Conservation (phyloP, 1,140 invertebrate genomes). For the Pachypeltis micranthus region DNA sequence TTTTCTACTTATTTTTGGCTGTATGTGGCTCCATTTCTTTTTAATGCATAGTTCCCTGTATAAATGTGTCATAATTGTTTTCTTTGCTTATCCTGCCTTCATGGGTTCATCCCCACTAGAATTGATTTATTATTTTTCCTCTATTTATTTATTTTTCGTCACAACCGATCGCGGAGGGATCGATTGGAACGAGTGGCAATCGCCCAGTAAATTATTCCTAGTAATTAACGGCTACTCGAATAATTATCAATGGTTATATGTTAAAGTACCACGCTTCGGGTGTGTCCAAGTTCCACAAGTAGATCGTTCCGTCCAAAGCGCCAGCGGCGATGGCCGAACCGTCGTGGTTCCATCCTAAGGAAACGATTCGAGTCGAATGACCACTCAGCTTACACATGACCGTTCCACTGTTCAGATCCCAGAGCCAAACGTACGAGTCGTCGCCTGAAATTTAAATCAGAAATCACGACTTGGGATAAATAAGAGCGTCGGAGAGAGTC, state of each 20-base stretch:
- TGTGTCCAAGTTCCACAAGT: constrained; percentile 44
- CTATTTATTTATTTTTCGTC: neutral
- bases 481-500: no score
- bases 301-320: constrained; percentile 44
- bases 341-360: constrained; percentile 47
- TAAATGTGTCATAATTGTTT: no score
- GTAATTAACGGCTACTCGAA: neutral
- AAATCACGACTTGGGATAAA: no score
- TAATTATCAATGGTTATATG: no score
- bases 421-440: constrained; percentile 50
- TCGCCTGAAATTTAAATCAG: no score
- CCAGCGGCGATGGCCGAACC: constrained; percentile 49
- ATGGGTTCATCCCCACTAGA: no score
- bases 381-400: constrained; percentile 48
- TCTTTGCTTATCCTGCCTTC: no score
- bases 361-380: constrained; percentile 45
- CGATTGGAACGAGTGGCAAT: neutral
- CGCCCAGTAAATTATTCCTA: neutral
- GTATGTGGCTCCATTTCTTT: no score
- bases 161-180: neutral
- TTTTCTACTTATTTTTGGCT: no score
- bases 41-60: no score
- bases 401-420: constrained; percentile 52
- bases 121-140: neutral
- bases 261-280: constrained; percentile 14